Evolutionary conservation across 2,888 invertebrate genomes (phyloP).

Genomic region (Drosophila neoperkinsi): DNA sequence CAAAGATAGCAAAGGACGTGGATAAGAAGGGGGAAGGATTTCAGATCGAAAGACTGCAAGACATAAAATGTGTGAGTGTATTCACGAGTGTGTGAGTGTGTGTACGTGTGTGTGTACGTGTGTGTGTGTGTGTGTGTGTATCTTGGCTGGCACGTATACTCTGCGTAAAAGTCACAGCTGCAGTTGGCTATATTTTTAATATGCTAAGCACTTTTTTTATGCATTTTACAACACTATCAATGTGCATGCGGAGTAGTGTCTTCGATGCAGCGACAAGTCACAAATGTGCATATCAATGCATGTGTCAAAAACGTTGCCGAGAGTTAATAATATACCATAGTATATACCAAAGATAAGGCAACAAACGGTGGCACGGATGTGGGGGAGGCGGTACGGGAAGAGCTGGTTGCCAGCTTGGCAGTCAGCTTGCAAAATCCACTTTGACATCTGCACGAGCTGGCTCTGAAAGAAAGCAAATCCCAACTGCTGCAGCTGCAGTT

Average conservation of each 20-base stretch:
- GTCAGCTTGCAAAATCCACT: constrained; percentile 37
- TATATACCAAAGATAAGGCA: constrained; percentile 22
- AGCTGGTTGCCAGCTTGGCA: neutral
- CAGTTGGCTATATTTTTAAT: constrained; percentile 73
- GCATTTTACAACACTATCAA: constrained; percentile 74
- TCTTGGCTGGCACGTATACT: constrained; percentile 51
- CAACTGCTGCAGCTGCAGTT: constrained; percentile 23
- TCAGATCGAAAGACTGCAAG: constrained; percentile 3
- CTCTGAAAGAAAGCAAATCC: constrained; percentile 21
- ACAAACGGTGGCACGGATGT: neutral
- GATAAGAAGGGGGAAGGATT: neutral
- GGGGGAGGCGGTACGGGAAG: neutral
- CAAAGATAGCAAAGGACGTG: constrained; percentile 23
- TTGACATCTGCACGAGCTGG: constrained; percentile 34
- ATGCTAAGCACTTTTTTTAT: constrained; percentile 74
- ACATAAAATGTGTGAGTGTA: constrained; percentile 17
- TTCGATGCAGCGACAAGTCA: constrained; percentile 65
- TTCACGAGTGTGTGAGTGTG: neutral
- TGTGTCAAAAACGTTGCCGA: constrained; percentile 72
- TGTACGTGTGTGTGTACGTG: neutral
- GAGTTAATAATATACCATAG: constrained; percentile 69
- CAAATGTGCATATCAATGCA: constrained; percentile 74
- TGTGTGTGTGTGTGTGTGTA: neutral
- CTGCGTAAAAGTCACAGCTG: constrained; percentile 60
- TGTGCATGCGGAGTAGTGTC: constrained; percentile 33